Evolutionary conservation across 1,140 invertebrate species (phyloP).

Genomic region (Polypedilum pembai): DNA sequence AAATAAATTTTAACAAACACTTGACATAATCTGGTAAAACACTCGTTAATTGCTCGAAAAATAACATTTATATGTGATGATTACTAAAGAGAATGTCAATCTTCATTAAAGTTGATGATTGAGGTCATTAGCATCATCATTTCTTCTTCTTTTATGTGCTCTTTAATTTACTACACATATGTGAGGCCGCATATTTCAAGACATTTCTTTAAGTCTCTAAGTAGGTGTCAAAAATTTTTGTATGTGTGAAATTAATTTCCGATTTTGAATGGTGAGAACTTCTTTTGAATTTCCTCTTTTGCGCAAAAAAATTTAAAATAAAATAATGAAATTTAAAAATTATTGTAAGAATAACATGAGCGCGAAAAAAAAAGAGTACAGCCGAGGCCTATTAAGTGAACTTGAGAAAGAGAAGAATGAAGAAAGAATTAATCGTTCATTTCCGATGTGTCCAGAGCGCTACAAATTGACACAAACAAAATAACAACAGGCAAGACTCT

Average conservation of each 20-base stretch:
- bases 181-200: too few species aligned
- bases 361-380: too few species aligned
- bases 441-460: conserved; percentile 8
- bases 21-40: too few species aligned
- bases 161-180: too few species aligned
- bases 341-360: too few species aligned
- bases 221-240: conserved; percentile 8
- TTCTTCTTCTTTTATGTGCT: too few species aligned
- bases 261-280: conserved; percentile 7
- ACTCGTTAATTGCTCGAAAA: too few species aligned
- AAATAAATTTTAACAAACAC: too few species aligned
- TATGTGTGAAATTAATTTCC: not conserved
- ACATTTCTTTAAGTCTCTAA: not conserved
- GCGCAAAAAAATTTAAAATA: not conserved
- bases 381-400: too few species aligned
- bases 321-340: not conserved
- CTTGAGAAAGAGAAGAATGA: not conserved
- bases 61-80: too few species aligned
- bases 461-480: conserved; percentile 19
- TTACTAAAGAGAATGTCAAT: not conserved
- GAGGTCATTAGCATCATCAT: not conserved
- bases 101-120: conserved; percentile 13
- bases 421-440: conserved; percentile 11
- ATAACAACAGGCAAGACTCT: not conserved
- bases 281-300: not conserved